Conservation (phyloP, 2,797 vertebrate species). For the Pyrocephalus nanus region DNA sequence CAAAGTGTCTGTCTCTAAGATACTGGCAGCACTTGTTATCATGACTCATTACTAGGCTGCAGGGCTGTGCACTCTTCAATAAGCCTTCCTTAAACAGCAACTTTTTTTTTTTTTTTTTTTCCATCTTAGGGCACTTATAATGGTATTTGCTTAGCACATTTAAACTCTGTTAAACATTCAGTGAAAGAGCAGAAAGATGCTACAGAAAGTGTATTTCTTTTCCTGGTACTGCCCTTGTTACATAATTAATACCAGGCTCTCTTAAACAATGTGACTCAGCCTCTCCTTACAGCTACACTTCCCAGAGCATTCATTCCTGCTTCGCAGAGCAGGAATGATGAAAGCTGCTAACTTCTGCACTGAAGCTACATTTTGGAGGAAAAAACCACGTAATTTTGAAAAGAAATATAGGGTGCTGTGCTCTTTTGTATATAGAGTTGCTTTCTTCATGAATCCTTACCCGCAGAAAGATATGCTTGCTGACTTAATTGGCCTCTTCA, state of each 20-base stretch:
- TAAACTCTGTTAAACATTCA: background rate
- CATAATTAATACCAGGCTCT: background rate
- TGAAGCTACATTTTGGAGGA: background rate
- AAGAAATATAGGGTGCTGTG: background rate
- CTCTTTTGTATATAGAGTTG: background rate
- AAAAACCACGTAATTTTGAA: background rate
- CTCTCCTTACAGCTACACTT: accelerated
- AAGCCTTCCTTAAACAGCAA: background rate
- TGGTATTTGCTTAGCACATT: background rate
- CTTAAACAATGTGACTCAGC: background rate
- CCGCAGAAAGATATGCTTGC: background rate
- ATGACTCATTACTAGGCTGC: background rate
- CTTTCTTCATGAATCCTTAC: background rate
- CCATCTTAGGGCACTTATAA: background rate
- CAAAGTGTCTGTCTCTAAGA: background rate
- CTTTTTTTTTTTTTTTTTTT: background rate
- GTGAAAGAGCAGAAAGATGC: background rate
- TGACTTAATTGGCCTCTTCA: background rate
- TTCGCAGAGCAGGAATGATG: background rate
- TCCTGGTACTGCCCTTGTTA: background rate
- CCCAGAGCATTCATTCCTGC: background rate
- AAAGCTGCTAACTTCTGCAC: background rate
- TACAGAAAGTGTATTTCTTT: background rate
- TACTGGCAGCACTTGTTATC: background rate
- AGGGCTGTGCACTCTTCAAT: background rate